Evolutionary conservation across 2,113 vertebrate genomes (phyloP).

Genomic region (Eleginops maclovinus): DNA sequence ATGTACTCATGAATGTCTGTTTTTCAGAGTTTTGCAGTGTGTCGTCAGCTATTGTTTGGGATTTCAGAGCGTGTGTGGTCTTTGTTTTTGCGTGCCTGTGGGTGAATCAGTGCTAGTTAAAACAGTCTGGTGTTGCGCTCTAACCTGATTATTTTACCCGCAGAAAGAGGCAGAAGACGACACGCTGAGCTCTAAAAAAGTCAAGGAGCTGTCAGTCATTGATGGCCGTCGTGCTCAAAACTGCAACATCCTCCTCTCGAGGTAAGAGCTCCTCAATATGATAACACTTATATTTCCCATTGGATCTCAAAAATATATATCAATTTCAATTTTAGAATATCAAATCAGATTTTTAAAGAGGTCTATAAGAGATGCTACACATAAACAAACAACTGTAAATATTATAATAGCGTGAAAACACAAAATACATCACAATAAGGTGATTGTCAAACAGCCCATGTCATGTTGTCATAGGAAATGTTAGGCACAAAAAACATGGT

Average conservation of each 20-base stretch:
- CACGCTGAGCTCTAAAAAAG: constrained; percentile 91
- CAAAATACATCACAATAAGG: no score
- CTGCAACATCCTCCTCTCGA: constrained; percentile 98
- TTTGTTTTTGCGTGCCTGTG: neutral
- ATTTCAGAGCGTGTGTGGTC: neutral
- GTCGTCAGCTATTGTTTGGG: neutral
- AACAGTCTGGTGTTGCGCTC: neutral
- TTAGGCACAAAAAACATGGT: neutral
- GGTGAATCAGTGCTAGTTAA: neutral
- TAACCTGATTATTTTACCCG: constrained; percentile 28
- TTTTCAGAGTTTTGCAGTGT: constrained; percentile 9
- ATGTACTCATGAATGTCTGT: neutral
- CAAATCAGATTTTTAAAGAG: no score
- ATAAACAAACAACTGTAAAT: no score
- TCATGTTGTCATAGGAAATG: neutral
- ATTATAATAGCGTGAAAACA: no score
- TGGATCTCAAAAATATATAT: no score
- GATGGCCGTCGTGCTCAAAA: constrained; percentile 98
- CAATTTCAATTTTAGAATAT: no score
- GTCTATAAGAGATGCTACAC: no score
- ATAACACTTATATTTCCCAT: neutral
- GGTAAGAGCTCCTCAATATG: constrained; percentile 78
- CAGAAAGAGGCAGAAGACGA: constrained; percentile 98
- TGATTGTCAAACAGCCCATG: no score
- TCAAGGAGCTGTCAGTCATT: constrained; percentile 97